Percentiles rank a stretch among this genome's conserved stretches.
Conservation (phyloP, 2,888 invertebrate species). For the Megaustenia siamemsis region DNA sequence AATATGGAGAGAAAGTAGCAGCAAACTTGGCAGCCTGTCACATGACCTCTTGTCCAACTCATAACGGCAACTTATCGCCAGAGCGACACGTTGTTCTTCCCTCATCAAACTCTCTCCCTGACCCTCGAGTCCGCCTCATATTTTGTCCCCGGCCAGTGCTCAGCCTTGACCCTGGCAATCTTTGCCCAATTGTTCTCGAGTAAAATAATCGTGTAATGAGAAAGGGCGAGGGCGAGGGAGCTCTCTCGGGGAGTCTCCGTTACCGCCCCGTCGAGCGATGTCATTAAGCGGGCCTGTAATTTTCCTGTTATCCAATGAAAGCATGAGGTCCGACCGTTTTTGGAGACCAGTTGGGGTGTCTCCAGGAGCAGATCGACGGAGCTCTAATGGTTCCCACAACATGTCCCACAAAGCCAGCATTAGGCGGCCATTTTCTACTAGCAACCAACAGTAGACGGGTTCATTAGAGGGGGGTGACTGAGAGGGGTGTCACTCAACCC, state of each 20-base stretch:
- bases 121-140: not conserved
- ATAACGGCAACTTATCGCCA: not conserved
- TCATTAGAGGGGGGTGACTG: not conserved
- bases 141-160: not conserved
- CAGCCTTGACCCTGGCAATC: slow-evolving; percentile 48
- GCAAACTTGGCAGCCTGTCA: no score
- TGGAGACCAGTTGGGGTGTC: slow-evolving; percentile 5
- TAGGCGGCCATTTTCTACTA: slow-evolving; percentile 17
- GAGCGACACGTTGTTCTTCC: not conserved
- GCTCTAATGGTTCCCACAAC: slow-evolving; percentile 45
- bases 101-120: not conserved
- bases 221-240: slow-evolving; percentile 11
- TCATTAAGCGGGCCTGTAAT: slow-evolving; percentile 38
- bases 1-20: not conserved
- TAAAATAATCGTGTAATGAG: slow-evolving; percentile 56
- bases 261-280: not conserved
- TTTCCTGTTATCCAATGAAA: slow-evolving; percentile 51
- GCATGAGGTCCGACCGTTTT: not conserved
- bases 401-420: slow-evolving; percentile 21
- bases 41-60: not conserved
- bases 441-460: slow-evolving; percentile 6
- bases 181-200: slow-evolving; percentile 43
- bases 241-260: slow-evolving; percentile 37
- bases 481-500: not conserved
- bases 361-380: slow-evolving; percentile 4